Percentiles rank a stretch among this genome's conserved stretches.
Conservation (phyloP, 2,888 invertebrate genomes). For the Hydroisotoma schaefferi region DNA sequence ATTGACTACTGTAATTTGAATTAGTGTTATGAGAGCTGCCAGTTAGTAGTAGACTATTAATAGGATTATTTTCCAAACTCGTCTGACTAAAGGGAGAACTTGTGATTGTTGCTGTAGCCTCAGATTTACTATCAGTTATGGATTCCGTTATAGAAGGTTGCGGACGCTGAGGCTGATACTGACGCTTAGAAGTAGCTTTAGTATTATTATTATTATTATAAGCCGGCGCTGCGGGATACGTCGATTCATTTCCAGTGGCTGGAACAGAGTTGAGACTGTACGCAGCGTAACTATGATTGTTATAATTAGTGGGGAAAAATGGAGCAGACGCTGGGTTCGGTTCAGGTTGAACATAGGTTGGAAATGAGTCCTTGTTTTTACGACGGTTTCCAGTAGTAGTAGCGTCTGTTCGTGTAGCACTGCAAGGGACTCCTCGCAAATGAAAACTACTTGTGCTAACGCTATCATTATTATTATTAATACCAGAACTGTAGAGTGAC, state of each 20-base stretch:
- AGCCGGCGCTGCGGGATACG: background rate
- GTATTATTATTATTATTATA: background rate
- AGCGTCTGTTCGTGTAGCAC: too few relatives aligned
- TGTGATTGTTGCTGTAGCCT: too few relatives aligned
- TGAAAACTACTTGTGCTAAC: background rate
- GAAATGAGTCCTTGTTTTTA: background rate
- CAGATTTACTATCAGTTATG: too few relatives aligned
- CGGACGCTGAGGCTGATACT: background rate
- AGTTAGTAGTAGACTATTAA: background rate
- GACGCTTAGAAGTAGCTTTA: background rate
- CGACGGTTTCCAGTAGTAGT: too few relatives aligned
- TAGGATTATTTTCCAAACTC: too few relatives aligned
- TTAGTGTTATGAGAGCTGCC: background rate
- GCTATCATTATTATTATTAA: background rate
- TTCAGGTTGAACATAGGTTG: background rate
- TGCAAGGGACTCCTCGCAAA: slow-evolving; percentile 2
- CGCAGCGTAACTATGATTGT: slow-evolving; percentile 10
- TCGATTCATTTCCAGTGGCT: background rate
- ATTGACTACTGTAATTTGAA: background rate
- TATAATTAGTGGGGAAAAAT: background rate
- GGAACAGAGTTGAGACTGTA: background rate
- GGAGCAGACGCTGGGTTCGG: background rate
- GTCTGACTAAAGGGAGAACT: too few relatives aligned
- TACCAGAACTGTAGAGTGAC: background rate
- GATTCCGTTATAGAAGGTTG: too few relatives aligned